Percentiles rank a stretch among this genome's conserved stretches.
phyloP scores from a whole-genome alignment of 2,113 vertebrate genomes.

The Hipposideros armiger region DNA sequence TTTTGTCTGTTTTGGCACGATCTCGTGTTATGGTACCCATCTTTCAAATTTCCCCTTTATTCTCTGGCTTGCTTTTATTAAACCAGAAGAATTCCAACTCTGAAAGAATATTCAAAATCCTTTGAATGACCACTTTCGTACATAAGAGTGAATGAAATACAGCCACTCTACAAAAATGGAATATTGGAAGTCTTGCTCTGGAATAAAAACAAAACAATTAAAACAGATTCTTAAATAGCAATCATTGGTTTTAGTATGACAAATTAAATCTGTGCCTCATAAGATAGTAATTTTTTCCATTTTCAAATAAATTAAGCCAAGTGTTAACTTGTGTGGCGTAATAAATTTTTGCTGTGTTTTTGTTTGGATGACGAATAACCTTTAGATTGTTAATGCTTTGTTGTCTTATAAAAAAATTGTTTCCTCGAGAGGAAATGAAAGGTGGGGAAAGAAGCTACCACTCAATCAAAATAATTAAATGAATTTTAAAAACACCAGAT shows the following conservation, averaged over 20 bases:
- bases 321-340: slow-evolving; percentile 13
- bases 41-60: slow-evolving; percentile 73
- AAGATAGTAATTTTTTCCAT: slow-evolving; percentile 29
- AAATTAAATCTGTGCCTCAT: slow-evolving; percentile 28
- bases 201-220: slow-evolving; percentile 47
- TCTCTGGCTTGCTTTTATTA: slow-evolving; percentile 65
- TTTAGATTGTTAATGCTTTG: not conserved
- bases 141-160: slow-evolving; percentile 10
- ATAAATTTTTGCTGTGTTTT: slow-evolving; percentile 25
- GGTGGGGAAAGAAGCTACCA: not conserved
- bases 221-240: slow-evolving; percentile 40
- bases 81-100: slow-evolving; percentile 64
- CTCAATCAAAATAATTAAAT: slow-evolving; percentile 42
- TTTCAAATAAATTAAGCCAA: slow-evolving; percentile 57
- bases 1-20: slow-evolving; percentile 76
- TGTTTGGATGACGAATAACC: not conserved
- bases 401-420: not conserved
- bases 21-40: slow-evolving; percentile 71
- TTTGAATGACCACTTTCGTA: slow-evolving; percentile 69
- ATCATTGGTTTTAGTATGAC: not conserved
- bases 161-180: slow-evolving; percentile 14
- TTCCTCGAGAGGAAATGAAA: not conserved
- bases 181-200: not conserved
- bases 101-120: slow-evolving; percentile 70
- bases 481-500: not conserved